A percentile compares a stretch with the other conserved stretches of the same genome.
phyloP scores from a whole-genome alignment of 1,140 invertebrate genomes.

The Leptonema lineaticorne region DNA sequence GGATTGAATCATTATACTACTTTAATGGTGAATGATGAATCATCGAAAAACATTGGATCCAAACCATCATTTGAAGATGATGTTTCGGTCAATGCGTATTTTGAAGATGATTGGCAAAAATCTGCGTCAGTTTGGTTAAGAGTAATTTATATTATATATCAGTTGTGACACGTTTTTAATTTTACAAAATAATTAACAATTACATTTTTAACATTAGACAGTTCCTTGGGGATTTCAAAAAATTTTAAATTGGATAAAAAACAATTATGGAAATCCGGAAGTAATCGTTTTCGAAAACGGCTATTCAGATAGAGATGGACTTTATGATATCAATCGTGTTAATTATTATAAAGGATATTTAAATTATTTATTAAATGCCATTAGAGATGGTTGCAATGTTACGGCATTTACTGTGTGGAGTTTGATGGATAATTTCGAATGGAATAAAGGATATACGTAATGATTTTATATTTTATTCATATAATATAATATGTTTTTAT shows the following conservation, averaged over 20 bases:
- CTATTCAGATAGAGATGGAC: conserved; percentile 53
- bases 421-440: conserved; percentile 65
- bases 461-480: neutral
- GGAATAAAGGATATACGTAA: conserved; percentile 46
- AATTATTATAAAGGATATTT: conserved; percentile 55
- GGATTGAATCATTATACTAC: conserved; percentile 63
- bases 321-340: conserved; percentile 56
- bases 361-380: conserved; percentile 39
- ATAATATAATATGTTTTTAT: neutral
- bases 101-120: conserved; percentile 53
- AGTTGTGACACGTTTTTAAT: neutral
- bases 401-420: conserved; percentile 61
- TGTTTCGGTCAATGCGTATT: conserved; percentile 49
- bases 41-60: neutral
- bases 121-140: conserved; percentile 56
- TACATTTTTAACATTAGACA: conserved; percentile 57
- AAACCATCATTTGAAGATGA: conserved; percentile 57
- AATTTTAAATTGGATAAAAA: conserved; percentile 43
- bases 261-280: conserved; percentile 56
- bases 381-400: conserved; percentile 52
- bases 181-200: conserved; percentile 21
- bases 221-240: conserved; percentile 44
- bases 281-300: conserved; percentile 70
- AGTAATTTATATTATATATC: conserved; percentile 45
- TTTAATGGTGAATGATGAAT: conserved; percentile 30